A percentile compares a stretch with the other conserved stretches of the same genome.
Evolutionary conservation across 2,888 invertebrate genomes (phyloP).

Genomic region (Andrena bicolor): DNA sequence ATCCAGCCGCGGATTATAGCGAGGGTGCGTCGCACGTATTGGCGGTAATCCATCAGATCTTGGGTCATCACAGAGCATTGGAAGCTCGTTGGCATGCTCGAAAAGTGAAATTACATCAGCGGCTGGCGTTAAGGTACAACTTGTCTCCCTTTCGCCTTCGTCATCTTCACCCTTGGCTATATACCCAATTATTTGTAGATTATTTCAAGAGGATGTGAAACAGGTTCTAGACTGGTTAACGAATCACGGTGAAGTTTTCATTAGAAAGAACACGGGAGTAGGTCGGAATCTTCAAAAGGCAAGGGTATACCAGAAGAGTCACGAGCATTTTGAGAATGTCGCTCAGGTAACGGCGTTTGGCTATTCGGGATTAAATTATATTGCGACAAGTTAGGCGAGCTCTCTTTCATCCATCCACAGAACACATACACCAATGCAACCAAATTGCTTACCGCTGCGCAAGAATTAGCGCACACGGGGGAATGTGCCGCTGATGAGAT

Average conservation of each 20-base stretch:
- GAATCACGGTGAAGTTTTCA: conserved; percentile 98
- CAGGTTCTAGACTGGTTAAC: conserved; percentile 99
- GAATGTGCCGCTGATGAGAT: conserved; percentile 99
- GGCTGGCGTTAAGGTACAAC: conserved; percentile 91
- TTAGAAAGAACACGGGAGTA: conserved; percentile 98
- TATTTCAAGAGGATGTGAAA: conserved; percentile 99
- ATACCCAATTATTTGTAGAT: conserved; percentile 81
- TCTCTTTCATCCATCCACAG: conserved; percentile 83
- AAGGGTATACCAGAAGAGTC: conserved; percentile 98
- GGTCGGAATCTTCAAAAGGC: conserved; percentile 98
- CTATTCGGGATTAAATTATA: not conserved
- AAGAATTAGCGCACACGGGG: conserved; percentile 97
- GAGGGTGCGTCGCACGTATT: conserved; percentile 98
- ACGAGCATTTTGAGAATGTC: conserved; percentile 99
- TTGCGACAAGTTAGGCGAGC: not conserved
- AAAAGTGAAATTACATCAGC: conserved; percentile 97
- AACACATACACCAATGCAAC: conserved; percentile 99
- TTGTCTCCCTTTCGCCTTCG: not conserved
- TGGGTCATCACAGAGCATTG: conserved; percentile 96
- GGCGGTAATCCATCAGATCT: conserved; percentile 98
- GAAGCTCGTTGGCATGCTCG: conserved; percentile 98
- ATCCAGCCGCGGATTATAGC: conserved; percentile 98
- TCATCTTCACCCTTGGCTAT: not conserved
- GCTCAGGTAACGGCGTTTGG: conserved; percentile 90
- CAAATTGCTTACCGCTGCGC: conserved; percentile 97